Evolutionary conservation across 2,113 vertebrate genomes (phyloP), one percentile per base, ranked within the genome.

Genomic region (Brachionichthys hirsutus): DNA sequence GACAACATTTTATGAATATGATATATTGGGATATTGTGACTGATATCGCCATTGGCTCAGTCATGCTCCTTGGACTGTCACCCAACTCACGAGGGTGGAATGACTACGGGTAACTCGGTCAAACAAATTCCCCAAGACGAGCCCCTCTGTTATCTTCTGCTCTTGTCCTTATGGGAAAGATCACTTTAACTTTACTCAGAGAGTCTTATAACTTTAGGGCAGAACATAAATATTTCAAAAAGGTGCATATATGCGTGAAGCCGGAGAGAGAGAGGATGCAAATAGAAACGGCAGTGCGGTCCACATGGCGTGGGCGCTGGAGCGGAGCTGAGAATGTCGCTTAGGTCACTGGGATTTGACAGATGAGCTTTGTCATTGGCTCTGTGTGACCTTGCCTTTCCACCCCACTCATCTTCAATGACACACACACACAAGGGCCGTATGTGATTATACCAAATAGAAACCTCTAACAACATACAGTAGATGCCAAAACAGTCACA

Each of bases 281-380:
- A 88, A 87, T 84, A 80, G 79, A 85, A 85, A 84, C 75, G 81
- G 61, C 67, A 64, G 68, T 15, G 40, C 49, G 36, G 66, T 82
- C 70, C 69, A 61, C 80, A 70, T 40, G 49, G 83, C 71, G 79
- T 46, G 70, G 49, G 78, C 69, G 54, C 47, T 52, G 71, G 65
- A 81, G 84, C 77, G 53, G 41, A 75, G 68, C 82, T 52, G 73
- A 74, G 80, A 87, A 82, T 83, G 83, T 87, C 86, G 79, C 59
- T 77, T 56, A 62, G 85, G 87, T 88, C 77, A 75, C 68, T 41
- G 67, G 60, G 72, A 74, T 85, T 84, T 87, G 84, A 90, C 66
- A 52, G 84, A 85, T 83, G 82, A 82, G 81, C 73, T 87, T 83
- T 85, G 76, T 73, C 80, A 75, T 59, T 41, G 78, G 64, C 67